A percentile compares a stretch with the other conserved stretches of the same genome.
Evolutionary conservation across 2,113 vertebrate species (phyloP).

Genomic region (Tricholaema leucomelas): DNA sequence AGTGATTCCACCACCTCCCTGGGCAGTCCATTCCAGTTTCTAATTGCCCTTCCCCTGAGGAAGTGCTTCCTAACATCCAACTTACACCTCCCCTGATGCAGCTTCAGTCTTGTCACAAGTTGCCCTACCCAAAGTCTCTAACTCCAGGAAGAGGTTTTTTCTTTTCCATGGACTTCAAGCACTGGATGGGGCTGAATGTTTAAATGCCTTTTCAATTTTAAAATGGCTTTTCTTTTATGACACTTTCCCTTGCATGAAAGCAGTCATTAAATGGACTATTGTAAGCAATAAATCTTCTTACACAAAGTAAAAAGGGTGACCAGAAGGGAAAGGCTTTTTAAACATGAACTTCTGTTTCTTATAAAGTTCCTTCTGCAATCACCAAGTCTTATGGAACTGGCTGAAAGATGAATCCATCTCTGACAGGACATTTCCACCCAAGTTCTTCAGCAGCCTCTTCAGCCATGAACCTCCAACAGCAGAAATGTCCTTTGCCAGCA

Average conservation of each 20-base stretch:
- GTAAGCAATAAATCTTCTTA: background rate
- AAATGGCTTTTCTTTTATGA: background rate
- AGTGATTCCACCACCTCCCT: no score
- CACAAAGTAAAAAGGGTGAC: background rate
- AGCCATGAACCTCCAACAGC: background rate
- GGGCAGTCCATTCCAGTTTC: no score
- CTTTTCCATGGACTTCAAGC: background rate
- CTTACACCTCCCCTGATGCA: no score
- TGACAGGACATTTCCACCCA: background rate
- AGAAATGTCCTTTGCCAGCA: fast-evolving
- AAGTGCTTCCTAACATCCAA: no score
- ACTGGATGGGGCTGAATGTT: background rate
- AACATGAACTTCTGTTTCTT: background rate
- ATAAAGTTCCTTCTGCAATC: background rate
- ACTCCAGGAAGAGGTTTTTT: background rate
- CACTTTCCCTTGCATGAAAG: background rate
- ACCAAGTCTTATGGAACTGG: background rate
- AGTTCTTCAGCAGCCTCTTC: background rate
- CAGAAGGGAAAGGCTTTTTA: background rate
- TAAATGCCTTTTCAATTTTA: background rate
- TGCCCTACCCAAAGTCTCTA: background rate
- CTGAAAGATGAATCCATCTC: background rate
- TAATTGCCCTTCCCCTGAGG: no score
- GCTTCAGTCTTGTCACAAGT: no score
- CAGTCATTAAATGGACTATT: background rate